phyloP scores from a whole-genome alignment of 2,888 invertebrate genomes.

The Prostheceraeus crozeri region DNA sequence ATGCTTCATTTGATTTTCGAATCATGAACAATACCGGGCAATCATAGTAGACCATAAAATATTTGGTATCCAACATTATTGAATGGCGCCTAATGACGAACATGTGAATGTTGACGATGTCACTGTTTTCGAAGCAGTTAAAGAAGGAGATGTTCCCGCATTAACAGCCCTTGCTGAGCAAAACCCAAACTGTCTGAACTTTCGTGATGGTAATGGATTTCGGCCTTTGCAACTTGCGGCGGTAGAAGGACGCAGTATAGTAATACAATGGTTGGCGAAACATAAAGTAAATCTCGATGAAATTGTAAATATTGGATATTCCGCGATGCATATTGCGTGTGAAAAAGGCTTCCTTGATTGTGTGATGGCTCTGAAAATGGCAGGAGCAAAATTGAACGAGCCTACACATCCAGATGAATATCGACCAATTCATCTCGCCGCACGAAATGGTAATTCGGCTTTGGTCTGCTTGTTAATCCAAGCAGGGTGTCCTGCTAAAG shows the following conservation, averaged over 20 bases:
- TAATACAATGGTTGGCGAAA: slow-evolving; percentile 14
- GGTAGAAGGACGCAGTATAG: slow-evolving; percentile 7
- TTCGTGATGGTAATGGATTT: slow-evolving; percentile 2
- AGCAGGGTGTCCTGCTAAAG: not conserved
- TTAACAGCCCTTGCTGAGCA: not conserved
- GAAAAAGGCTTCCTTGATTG: slow-evolving; percentile 17
- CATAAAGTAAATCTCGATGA: slow-evolving; percentile 9
- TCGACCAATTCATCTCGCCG: not conserved
- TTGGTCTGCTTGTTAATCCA: not conserved
- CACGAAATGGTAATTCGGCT: slow-evolving; percentile 1
- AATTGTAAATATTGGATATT: not conserved
- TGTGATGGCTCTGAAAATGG: slow-evolving; percentile 28
- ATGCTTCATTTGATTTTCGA: too few species aligned
- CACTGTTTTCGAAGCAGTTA: slow-evolving; percentile 19
- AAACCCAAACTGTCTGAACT: slow-evolving; percentile 8
- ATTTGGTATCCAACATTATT: too few species aligned
- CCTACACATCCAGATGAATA: slow-evolving; percentile 2
- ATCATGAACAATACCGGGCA: too few species aligned
- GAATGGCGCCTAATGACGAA: too few species aligned
- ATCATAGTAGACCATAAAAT: too few species aligned
- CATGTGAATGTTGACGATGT: too few species aligned
- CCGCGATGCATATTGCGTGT: slow-evolving; percentile 16
- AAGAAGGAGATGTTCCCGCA: slow-evolving; percentile 9
- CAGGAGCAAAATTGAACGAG: slow-evolving; percentile 1
- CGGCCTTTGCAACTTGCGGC: slow-evolving; percentile 19